phyloP scores from a whole-genome alignment of 2,888 invertebrate genomes.

The Lasioglossum morio region DNA sequence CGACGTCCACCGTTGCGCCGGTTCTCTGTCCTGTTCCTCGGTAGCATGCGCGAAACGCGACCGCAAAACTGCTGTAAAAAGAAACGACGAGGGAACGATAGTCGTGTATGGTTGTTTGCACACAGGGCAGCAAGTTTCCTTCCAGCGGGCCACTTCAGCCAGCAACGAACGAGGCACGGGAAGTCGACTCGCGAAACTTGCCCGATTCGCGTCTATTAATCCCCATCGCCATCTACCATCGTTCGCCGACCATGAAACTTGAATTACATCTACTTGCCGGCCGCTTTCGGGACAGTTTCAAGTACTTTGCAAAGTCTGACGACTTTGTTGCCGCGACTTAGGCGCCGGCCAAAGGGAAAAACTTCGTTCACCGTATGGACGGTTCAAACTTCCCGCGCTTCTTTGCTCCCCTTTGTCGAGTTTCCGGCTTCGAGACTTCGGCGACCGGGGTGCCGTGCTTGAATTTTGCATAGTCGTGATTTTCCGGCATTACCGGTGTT shows the following conservation, averaged over 20 bases:
- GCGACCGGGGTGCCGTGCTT: not conserved
- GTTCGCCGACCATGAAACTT: constrained; percentile 50
- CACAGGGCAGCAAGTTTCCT: constrained; percentile 43
- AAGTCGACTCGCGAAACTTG: constrained; percentile 51
- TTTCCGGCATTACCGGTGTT: not conserved
- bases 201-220: constrained; percentile 47
- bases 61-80: constrained; percentile 27
- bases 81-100: not conserved
- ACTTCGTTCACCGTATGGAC: constrained; percentile 12
- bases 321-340: constrained; percentile 32
- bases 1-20: constrained; percentile 10
- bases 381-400: constrained; percentile 1
- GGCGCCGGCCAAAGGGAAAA: constrained; percentile 4
- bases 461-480: not conserved
- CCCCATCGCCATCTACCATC: not conserved
- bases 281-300: constrained; percentile 45
- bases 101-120: constrained; percentile 61
- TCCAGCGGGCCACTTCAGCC: constrained; percentile 48
- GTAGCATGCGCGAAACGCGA: constrained; percentile 27
- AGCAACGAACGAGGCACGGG: constrained; percentile 48
- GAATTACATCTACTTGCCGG: constrained; percentile 55
- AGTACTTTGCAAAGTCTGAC: constrained; percentile 38
- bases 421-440: not conserved
- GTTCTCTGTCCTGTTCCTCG: constrained; percentile 27
- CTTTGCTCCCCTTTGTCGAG: not conserved